Evolutionary conservation across 2,113 vertebrate genomes (phyloP).

Genomic region (Mohoua ochrocephala): DNA sequence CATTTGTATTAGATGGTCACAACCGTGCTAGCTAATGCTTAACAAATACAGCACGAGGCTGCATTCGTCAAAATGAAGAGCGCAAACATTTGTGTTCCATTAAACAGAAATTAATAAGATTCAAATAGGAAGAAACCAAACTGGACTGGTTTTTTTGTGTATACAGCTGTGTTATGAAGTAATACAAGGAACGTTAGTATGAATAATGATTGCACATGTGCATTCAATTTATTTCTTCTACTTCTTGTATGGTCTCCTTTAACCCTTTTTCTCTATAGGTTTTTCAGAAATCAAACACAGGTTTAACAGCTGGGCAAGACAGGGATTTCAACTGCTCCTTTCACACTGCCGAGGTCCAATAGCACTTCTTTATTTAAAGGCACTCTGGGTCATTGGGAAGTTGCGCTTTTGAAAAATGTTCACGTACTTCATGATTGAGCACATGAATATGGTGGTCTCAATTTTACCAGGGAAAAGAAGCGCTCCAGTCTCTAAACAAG

Average conservation of each 20-base stretch:
- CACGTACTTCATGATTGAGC: slow-evolving; percentile 19
- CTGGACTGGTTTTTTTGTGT: slow-evolving; percentile 46
- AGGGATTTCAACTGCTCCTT: slow-evolving; percentile 28
- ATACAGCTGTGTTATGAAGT: slow-evolving; percentile 75
- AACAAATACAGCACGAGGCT: slow-evolving; percentile 37
- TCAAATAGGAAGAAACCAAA: slow-evolving; percentile 65
- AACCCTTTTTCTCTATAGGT: slow-evolving; percentile 54
- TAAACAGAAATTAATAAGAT: slow-evolving; percentile 72
- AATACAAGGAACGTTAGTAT: slow-evolving; percentile 60
- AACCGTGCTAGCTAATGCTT: slow-evolving; percentile 17
- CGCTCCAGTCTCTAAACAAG: not conserved
- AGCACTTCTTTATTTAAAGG: slow-evolving; percentile 42
- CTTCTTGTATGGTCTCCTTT: slow-evolving; percentile 58
- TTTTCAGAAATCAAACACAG: slow-evolving; percentile 67
- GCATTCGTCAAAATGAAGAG: slow-evolving; percentile 54
- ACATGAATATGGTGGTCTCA: not conserved
- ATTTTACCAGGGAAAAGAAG: not conserved
- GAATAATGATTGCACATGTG: slow-evolving; percentile 73
- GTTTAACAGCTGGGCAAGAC: slow-evolving; percentile 53
- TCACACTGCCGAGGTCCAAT: not conserved
- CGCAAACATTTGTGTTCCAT: slow-evolving; percentile 70
- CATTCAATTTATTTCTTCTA: slow-evolving; percentile 72
- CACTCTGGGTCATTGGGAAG: slow-evolving; percentile 27
- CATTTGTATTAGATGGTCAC: slow-evolving; percentile 66
- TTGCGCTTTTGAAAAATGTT: slow-evolving; percentile 48